Base-by-base conservation (phyloP, 2,888 invertebrate genomes). In the Leptinotarsa juncta region DNA sequence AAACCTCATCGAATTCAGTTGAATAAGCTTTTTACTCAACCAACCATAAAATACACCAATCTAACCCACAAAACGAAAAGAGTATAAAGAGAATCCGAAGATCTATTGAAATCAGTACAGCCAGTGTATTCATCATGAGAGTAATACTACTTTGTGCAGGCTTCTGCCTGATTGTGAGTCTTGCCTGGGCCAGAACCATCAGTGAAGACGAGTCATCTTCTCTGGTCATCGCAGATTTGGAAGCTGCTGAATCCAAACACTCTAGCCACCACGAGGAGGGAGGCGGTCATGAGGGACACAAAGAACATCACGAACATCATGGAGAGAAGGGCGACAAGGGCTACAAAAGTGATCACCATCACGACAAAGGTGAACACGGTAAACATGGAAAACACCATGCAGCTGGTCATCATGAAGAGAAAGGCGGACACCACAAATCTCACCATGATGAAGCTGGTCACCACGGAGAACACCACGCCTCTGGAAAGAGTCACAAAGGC, bases 321-420 rank as follows among this genome's bases (percentile, higher is more conserved):
- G 94, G 93, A 0, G 93, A 93, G 77, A 94, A 95, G 84, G 94
- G 93, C 0, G 94, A 94, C 75, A 95, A 95, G 82, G 95, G 95
- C 92, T 94, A 85, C 93, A 93, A 85, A 72, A 77, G 91, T 32
- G 91, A 93, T 81, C 94, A 94, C 84, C 94, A 94, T 83, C 94
- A 94, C 88, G 93, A 95, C 80, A 93, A 95, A 84, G 94, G 93
- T 5, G 94, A 94, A 62, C 93, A 94, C 83, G 94, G 95, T 16
- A 87, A 87, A 76, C 93, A 95, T 83, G 95, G 93, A 48, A 94
- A 94, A 83, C 93, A 95, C 82, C 93, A 94, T 82, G 93, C 95
- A 83, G 92, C 92, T 76, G 94, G 94, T 14, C 93, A 94, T 83
- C 93, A 94, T 86, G 92, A 91, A 75, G 94, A 95, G 82, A 92